A percentile compares a stretch with the other conserved stretches of the same genome.
Evolutionary conservation across 1,140 invertebrate genomes (phyloP).

Genomic region (Phocides pigmalion): DNA sequence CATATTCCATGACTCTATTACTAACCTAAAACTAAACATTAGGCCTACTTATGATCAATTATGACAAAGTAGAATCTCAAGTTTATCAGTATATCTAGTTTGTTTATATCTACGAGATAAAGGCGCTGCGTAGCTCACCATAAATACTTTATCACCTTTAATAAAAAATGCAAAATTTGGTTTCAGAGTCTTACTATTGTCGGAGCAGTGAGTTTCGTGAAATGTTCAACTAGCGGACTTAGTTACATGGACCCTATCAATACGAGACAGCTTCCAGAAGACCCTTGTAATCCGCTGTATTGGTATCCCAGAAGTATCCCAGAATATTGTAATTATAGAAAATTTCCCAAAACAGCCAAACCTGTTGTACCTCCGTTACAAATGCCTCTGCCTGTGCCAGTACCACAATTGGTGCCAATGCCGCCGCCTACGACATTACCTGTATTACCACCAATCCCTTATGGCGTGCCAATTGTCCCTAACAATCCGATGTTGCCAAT

Average conservation of each 20-base stretch:
- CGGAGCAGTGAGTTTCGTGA: conserved; percentile 9
- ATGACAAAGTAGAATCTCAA: too few species aligned
- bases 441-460: conserved; percentile 38
- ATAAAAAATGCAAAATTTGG: too few species aligned
- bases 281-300: conserved; percentile 66
- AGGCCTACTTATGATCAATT: too few species aligned
- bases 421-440: conserved; percentile 8
- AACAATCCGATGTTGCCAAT: conserved; percentile 42
- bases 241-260: conserved; percentile 48
- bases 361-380: conserved; percentile 29
- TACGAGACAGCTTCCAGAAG: conserved; percentile 30
- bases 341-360: conserved; percentile 2
- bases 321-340: conserved; percentile 53
- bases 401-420: conserved; percentile 27
- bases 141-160: too few species aligned
- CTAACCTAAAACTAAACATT: too few species aligned
- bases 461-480: conserved; percentile 42
- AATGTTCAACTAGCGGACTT: conserved; percentile 52
- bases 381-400: conserved; percentile 30
- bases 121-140: too few species aligned
- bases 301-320: conserved; percentile 68
- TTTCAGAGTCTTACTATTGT: conserved; percentile 25
- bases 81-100: too few species aligned
- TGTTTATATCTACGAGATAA: too few species aligned
- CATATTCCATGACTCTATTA: too few species aligned